Evolutionary conservation across 1,140 invertebrate genomes (phyloP), one percentile per base, ranked within the genome.

Genomic region (Notospermus geniculatus): DNA sequence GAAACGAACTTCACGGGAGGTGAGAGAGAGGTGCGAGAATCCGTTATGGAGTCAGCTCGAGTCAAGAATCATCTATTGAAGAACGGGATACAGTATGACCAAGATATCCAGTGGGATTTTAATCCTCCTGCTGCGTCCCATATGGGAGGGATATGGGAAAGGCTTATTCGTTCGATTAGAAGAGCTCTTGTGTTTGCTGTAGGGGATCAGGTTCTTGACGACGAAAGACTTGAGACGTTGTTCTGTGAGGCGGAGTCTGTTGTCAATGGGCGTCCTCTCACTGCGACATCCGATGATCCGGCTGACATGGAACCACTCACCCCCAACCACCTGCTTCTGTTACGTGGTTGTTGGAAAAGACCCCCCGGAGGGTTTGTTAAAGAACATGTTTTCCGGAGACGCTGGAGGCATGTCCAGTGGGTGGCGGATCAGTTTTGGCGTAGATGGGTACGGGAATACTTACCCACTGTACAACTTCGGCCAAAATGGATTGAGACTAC

Each of bases 261-360:
- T 29, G 28, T 60, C 9, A 60, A 60, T 30, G 19, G 11, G 11
- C 7, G 45, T 11, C 58, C 58, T n/a, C 13, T 54, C 13, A 58
- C 57, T 15, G 19, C 7, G 5, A 5, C 23, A 15, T 19, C 9
- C 29, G 45, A 25, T 55, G 58, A 60, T 54, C 5, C 29, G n/a
- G 55, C 54, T 43, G 58, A 60, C 25, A 17, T 54, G 5, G 15
- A 56, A 45, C 7, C 53, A 11, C 32, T 61, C 7, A 30, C 53
- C 57, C 60, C 60, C 5, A 57, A 36, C 41, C 60, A 61, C 27
- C n/a, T 61, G 27, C 30, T 61, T 7, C 28, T 56, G 28, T 29
- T 23, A 17, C 13, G 29, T 22, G 15, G 23, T 39, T 22, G 60
- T 13, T 9, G 2, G 17, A 19, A 7, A 2, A 19, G n/a, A 13